Percentiles rank a stretch among this genome's conserved stretches.
These are phyloP conservation scores for Ciconia nigra DNA, from an alignment of 2,797 vertebrate species.

Conservation along the genomic window DNA sequence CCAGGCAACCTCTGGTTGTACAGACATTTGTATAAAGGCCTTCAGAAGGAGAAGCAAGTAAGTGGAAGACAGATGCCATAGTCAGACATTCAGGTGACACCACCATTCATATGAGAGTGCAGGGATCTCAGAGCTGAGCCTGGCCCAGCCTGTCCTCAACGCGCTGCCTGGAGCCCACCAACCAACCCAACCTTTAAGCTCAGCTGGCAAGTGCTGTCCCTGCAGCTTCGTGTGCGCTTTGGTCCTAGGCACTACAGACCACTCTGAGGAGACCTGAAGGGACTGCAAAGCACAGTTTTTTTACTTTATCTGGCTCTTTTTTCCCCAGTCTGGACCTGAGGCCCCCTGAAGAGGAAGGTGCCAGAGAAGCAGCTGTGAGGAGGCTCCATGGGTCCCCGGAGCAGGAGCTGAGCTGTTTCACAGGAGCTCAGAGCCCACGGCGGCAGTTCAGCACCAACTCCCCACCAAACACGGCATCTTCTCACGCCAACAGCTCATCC, in stretches of 20 bases:
- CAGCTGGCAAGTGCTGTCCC: background rate
- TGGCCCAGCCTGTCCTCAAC: background rate
- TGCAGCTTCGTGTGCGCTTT: background rate
- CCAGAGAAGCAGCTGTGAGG: background rate
- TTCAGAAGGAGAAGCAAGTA: background rate
- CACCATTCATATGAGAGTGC: fast-evolving
- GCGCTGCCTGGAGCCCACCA: background rate
- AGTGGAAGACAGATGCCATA: fast-evolving
- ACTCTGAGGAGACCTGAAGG: background rate
- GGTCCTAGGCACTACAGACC: background rate
- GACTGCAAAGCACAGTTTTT: background rate
- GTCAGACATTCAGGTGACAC: background rate
- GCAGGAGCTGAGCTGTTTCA: background rate
- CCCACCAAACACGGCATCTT: background rate
- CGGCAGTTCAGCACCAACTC: background rate
- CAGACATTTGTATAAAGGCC: background rate
- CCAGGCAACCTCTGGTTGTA: background rate
- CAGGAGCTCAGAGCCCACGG: background rate
- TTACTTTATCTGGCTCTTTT: background rate
- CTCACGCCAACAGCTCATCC: fast-evolving
- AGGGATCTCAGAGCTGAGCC: background rate
- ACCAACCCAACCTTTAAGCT: background rate
- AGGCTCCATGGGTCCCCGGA: fast-evolving
- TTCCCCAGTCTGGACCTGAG: background rate
- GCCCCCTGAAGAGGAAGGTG: background rate